phyloP scores from a whole-genome alignment of 2,888 invertebrate genomes.

The Leucoptera coffeella region DNA sequence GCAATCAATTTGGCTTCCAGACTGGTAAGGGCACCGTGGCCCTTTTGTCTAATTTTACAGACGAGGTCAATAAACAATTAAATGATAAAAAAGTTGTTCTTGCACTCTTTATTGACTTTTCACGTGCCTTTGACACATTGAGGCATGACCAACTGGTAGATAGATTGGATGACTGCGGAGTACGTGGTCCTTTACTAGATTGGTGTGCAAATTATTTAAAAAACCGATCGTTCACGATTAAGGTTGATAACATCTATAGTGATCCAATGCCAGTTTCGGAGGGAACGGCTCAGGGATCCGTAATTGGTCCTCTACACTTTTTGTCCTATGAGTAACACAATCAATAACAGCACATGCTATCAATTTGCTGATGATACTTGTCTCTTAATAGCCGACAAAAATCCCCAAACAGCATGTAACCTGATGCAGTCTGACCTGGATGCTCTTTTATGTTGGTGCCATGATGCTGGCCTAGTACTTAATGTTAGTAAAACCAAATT shows the following conservation, averaged over 20 bases:
- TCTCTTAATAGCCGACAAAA: not conserved
- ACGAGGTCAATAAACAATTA: not conserved
- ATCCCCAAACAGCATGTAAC: not conserved
- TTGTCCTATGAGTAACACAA: constrained; percentile 1
- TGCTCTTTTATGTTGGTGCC: not conserved
- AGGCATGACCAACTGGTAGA: not conserved
- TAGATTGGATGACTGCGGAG: not conserved
- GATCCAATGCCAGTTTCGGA: not conserved
- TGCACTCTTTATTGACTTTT: constrained; percentile 1
- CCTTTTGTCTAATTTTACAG: not conserved
- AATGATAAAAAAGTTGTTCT: not conserved
- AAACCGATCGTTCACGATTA: not conserved
- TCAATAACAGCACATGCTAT: not conserved
- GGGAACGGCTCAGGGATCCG: not conserved
- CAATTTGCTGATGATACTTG: not conserved
- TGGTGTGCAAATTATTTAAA: too few relatives aligned
- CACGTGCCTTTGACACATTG: not conserved
- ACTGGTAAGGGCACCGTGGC: not conserved
- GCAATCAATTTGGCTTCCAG: too few relatives aligned
- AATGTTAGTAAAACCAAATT: not conserved
- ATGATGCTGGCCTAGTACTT: not conserved
- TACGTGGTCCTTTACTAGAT: not conserved
- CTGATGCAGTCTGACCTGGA: not conserved
- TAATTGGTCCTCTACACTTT: not conserved
- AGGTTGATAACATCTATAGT: not conserved